Conservation (phyloP, 2,888 invertebrate genomes). For the Platypus cylindrus region DNA sequence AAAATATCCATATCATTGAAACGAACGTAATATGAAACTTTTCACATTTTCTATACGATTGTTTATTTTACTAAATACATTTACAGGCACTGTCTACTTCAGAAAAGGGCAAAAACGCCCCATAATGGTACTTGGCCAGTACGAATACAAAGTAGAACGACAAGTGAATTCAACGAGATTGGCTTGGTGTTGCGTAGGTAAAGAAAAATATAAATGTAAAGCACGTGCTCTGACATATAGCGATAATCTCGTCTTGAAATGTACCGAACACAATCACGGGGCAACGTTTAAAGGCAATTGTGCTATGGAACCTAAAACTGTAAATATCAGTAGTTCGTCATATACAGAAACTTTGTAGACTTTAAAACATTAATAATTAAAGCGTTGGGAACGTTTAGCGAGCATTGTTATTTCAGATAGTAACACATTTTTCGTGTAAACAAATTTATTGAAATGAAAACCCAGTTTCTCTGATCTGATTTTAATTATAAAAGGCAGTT, state of each 20-base stretch:
- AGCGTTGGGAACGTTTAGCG: too few species aligned
- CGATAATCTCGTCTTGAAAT: slow-evolving; percentile 14
- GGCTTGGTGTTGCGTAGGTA: slow-evolving; percentile 23
- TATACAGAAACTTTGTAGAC: too few species aligned
- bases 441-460: too few species aligned
- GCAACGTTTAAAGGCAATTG: slow-evolving; percentile 15
- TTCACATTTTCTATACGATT: too few species aligned
- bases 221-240: slow-evolving; percentile 17
- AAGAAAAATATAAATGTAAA: slow-evolving; percentile 22
- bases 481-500: too few species aligned
- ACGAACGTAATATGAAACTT: too few species aligned
- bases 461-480: too few species aligned
- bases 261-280: slow-evolving; percentile 14
- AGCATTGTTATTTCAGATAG: too few species aligned
- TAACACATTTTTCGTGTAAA: too few species aligned
- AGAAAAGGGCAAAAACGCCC: slow-evolving; percentile 17
- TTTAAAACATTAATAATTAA: too few species aligned
- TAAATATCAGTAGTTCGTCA: slow-evolving; percentile 8
- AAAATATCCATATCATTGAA: too few species aligned
- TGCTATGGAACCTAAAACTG: slow-evolving; percentile 10
- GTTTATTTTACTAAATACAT: too few species aligned
- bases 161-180: slow-evolving; percentile 16
- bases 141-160: slow-evolving; percentile 19
- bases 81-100: slow-evolving; percentile 19
- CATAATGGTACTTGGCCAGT: slow-evolving; percentile 18